Evolutionary conservation across 1,140 invertebrate genomes (phyloP), one percentile per base, ranked within the genome.

Genomic region (Lamellibrachia luymesi): DNA sequence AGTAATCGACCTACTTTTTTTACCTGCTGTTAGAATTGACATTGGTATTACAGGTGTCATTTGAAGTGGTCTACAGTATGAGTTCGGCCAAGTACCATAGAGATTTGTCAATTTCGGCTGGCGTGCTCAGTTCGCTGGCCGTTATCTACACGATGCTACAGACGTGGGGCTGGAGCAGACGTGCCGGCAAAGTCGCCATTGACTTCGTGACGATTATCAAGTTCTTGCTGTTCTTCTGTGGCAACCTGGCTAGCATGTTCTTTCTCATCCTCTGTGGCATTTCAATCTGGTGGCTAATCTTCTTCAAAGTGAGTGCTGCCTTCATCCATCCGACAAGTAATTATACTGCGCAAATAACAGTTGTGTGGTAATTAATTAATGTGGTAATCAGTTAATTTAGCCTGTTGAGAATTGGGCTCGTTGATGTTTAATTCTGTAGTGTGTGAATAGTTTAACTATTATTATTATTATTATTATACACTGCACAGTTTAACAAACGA

Each of bases 231-330:
- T 97, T 97, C 93, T 96, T 96, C 80, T 97, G 97, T 95, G 97
- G 97, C 38, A 96, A 97, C 92, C 95, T 98, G 51, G 97, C 97
- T 91, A 98, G 98, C 95, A 96, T 97, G 38, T 97, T 98, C 95
- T 97, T 98, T 94, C 95, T 97, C 5, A 97, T 98, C 6, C 97
- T 97, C 7, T 97, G 97, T 93, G 96, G 96, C 93, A 96, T 97
- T 10, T 97, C 97, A 93, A 95, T 98, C 27, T 98, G 97, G 95
- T 97, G 97, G 94, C 97, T 98, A 90, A 96, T 98, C 51, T 97
- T 98, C 95, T 98, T 97, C 95, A 98, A 98, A 95, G 96, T 97
- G 94, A 91, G 56, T 80, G 8, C 7, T 4, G 2, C 64, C 38
- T 38, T 38, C 38, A 38, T 38, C 38, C 38, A 38, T 38, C 38